Evolutionary conservation across 2,113 vertebrate genomes (phyloP), one percentile per base, ranked within the genome.

Genomic region (Deroptyus accipitrinus): DNA sequence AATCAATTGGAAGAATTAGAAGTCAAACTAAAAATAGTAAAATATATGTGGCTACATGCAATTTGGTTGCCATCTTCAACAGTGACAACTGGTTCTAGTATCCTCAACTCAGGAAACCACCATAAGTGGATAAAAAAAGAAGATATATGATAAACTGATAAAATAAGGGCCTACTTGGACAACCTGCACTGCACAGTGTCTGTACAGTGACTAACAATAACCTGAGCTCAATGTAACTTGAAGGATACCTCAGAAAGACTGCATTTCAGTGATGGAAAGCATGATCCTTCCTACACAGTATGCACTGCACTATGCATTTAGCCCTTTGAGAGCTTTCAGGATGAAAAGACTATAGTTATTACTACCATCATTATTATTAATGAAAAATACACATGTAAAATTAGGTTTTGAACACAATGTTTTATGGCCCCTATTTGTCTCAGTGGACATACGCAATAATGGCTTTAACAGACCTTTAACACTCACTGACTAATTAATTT

Each of bases 311-410:
- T 88, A 64, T 86, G 88, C 84, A 76, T 94, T 89, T 69, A 97
- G 77, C 83, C 94, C 94, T 94, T n/a, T 51, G 96, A 96, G 95
- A 91, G 92, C 81, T 84, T 94, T 94, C 88, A 89, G 86, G 69
- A 81, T 95, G 75, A 89, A 96, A 94, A 94, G 92, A 90, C 94
- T 91, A 84, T 69, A 84, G 90, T 87, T 94, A 94, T 81, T 94
- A 91, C 87, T 69, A 90, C 83, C 89, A 89, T 89, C 94, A 94
- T 94, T 94, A 97, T 90, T 95, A 96, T 96, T 97, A 97, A 96
- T 92, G 88, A 93, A 96, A 96, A 96, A 96, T 88, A 96, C 94
- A 96, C 94, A 92, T 88, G 88, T 94, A 96, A 94, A 96, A 97
- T 95, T 89, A 85, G 86, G 86, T 92, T 96, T 89, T 13, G 4